phyloP scores from a whole-genome alignment of 2,797 vertebrate genomes.

The Rhinoraja longicauda region DNA sequence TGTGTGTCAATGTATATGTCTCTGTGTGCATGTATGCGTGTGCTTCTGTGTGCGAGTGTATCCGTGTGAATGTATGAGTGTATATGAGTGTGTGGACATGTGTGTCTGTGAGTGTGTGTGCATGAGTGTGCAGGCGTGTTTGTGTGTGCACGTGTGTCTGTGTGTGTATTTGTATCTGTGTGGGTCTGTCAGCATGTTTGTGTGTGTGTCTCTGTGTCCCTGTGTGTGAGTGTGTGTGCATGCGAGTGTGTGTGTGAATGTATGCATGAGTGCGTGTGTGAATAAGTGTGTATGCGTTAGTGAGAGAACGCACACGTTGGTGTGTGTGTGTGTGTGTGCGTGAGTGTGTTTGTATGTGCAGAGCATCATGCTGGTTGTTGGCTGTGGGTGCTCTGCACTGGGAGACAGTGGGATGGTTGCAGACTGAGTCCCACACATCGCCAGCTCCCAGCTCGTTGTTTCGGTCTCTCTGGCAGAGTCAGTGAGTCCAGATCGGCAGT shows the following conservation, averaged over 20 bases:
- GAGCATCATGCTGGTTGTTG: too few relatives aligned
- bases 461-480: not conserved
- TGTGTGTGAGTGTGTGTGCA: not conserved
- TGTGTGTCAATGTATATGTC: not conserved
- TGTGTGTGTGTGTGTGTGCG: not conserved
- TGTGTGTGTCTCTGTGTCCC: not conserved
- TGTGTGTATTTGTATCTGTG: not conserved
- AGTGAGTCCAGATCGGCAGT: not conserved
- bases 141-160: not conserved
- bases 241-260: too few relatives aligned
- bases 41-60: not conserved
- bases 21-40: not conserved
- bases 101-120: not conserved
- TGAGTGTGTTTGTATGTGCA: too few relatives aligned
- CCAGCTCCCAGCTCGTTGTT: not conserved
- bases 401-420: too few relatives aligned
- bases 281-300: not conserved
- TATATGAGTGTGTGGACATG: not conserved
- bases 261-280: constrained; percentile 29
- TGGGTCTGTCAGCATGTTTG: not conserved
- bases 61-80: not conserved
- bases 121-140: not conserved
- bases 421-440: not conserved
- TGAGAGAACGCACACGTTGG: not conserved
- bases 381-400: too few relatives aligned